A percentile compares a stretch with the other conserved stretches of the same genome.
Conservation (phyloP, 2,113 vertebrate species). For the Pagrus major region DNA sequence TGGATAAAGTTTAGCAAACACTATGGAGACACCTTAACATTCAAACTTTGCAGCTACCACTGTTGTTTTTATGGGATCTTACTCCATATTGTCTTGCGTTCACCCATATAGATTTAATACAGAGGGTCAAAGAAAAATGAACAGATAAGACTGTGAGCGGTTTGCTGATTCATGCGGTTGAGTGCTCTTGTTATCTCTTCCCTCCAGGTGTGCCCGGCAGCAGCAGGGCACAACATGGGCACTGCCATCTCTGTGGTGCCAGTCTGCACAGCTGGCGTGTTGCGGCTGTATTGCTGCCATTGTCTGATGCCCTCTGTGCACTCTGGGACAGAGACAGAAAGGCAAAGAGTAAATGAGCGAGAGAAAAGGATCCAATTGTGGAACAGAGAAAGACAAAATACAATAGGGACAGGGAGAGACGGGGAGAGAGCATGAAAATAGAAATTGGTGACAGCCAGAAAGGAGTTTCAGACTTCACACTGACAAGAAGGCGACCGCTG, state of each 20-base stretch:
- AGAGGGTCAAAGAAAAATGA: slow-evolving; percentile 22
- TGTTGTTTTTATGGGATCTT: neutral
- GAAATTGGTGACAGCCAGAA: slow-evolving; percentile 46
- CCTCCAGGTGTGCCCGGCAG: slow-evolving; percentile 61
- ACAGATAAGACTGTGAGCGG: neutral
- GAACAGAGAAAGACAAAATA: slow-evolving; percentile 56
- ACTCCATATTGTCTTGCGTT: neutral
- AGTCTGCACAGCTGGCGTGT: slow-evolving; percentile 66
- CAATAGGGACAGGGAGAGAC: slow-evolving; percentile 73
- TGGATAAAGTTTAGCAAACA: neutral
- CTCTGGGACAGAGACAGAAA: slow-evolving; percentile 55
- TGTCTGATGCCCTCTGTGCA: slow-evolving; percentile 73
- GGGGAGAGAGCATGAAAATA: slow-evolving; percentile 45
- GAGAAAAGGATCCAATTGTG: slow-evolving; percentile 71
- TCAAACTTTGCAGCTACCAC: neutral
- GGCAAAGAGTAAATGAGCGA: slow-evolving; percentile 48
- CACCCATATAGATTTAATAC: neutral
- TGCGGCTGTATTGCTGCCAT: slow-evolving; percentile 62
- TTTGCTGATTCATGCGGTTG: slow-evolving; percentile 39
- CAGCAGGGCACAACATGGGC: slow-evolving; percentile 41
- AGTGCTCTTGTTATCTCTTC: slow-evolving; percentile 44
- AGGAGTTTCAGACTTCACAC: slow-evolving; percentile 38
- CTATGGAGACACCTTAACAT: neutral
- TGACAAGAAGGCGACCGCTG: neutral
- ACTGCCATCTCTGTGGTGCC: slow-evolving; percentile 62